Base-by-base conservation (phyloP, 2,888 invertebrate genomes). In the Epirrhoe tristata region DNA sequence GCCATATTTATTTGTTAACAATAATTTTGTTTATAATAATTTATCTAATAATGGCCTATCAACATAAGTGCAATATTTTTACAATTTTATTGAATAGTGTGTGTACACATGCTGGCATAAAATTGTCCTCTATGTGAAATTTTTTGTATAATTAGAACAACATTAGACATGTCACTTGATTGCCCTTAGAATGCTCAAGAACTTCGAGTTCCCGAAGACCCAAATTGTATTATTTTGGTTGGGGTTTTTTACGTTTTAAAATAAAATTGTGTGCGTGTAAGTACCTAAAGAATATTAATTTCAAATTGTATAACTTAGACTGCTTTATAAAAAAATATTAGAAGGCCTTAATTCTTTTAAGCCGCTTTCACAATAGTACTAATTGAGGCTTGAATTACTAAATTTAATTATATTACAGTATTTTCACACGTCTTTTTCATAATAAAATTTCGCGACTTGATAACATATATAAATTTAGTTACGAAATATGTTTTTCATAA, bases 31-130 rank as follows among this genome's bases (percentile, higher is more conserved):
- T 73, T 61, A 10, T 16, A 60, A 32, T 51, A 16, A 34, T 58
- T 58, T 67, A 62, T 71, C 67, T 54, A 71, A 56, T 59, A 52
- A 69, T 80, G 86, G 85, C 85, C 84, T 86, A 85, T 72, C 67
- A 62, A 73, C 54, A 72, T 75, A 71, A 72, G 86, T 86, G 86
- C 86, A 86, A 86, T 86, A 86, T 79, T 76, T 43, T 66, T 69
- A 63, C 51, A 59, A 54, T 64, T 46, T 66, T 54, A 69, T 63
- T 71, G 58, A 69, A 71, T 43, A 52, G 50, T 55, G 32, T 63
- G 56, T 72, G 72, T 75, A 75, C 70, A 75, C 74, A 70, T 71
- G 67, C 67, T 76, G 71, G 81, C 84, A 83, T 81, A 82, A 84
- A 67, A 71, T 55, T 68, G 67, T 71, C 73, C 75, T 73, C 68